Conservation (phyloP, 1,140 invertebrate species). For the Cotesia glomerata region DNA sequence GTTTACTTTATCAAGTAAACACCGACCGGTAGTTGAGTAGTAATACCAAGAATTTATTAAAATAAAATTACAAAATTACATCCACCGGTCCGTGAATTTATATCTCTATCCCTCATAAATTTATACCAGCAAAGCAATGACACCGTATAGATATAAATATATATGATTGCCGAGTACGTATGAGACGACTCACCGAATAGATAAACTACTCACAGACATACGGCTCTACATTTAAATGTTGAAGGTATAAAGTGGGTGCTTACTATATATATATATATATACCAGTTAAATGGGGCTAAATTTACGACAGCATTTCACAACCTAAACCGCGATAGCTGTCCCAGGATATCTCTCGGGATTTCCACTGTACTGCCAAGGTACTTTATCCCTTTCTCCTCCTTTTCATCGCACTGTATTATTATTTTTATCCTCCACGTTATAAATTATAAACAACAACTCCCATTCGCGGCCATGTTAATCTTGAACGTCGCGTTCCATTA, state of each 20-base stretch:
- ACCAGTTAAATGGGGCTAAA: not conserved
- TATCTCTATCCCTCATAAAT: too few species aligned
- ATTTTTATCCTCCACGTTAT: not conserved
- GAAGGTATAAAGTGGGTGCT: not conserved
- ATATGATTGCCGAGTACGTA: not conserved
- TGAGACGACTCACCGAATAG: not conserved
- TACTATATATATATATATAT: too few species aligned
- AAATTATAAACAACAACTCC: not conserved
- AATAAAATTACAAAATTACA: too few species aligned
- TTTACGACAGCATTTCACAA: constrained; percentile 21
- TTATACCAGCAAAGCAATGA: too few species aligned
- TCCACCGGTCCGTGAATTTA: too few species aligned
- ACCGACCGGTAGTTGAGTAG: too few species aligned
- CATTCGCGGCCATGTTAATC: not conserved
- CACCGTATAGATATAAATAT: too few species aligned
- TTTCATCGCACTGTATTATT: constrained; percentile 7
- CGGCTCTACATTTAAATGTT: not conserved
- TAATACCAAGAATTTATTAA: too few species aligned
- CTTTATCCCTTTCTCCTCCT: not conserved
- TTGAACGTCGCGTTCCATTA: constrained; percentile 13
- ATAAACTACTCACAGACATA: not conserved
- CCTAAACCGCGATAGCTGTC: not conserved
- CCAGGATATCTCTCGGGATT: constrained; percentile 10
- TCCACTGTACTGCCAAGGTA: not conserved
- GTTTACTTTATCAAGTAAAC: too few species aligned